These are phyloP conservation scores for Diarsia rubi DNA, from an alignment of 2,888 invertebrate species.

Conservation along the genomic window DNA sequence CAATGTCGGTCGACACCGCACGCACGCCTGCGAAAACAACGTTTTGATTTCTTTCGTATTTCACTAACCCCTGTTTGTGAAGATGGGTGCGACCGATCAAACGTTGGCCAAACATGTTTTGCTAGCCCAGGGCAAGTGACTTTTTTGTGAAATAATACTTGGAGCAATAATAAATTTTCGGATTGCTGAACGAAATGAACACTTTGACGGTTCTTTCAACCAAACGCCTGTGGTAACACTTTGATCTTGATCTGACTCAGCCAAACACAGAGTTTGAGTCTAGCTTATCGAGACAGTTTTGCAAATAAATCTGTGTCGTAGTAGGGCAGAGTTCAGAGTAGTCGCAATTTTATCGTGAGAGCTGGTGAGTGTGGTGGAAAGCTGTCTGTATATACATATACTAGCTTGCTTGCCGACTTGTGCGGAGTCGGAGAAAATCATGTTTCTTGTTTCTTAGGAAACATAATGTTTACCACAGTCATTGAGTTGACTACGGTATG, in stretches of 20 bases:
- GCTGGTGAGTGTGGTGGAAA: not conserved
- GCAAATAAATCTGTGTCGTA: not conserved
- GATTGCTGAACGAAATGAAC: not conserved
- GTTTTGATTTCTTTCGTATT: slow-evolving; percentile 75
- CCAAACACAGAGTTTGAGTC: not conserved
- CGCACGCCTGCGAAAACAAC: slow-evolving; percentile 72
- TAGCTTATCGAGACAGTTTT: not conserved
- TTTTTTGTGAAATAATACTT: slow-evolving; percentile 13
- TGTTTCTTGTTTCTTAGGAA: not conserved
- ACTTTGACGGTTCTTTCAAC: not conserved
- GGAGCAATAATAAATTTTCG: slow-evolving; percentile 1
- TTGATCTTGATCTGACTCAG: not conserved
- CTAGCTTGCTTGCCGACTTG: too few species aligned
- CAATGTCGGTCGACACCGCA: slow-evolving; percentile 65
- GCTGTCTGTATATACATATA: too few species aligned
- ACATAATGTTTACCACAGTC: too few species aligned
- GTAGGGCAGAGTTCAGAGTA: not conserved
- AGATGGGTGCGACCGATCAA: slow-evolving; percentile 80
- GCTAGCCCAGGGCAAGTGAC: slow-evolving; percentile 34
- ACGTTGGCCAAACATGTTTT: slow-evolving; percentile 72
- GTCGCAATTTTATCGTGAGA: not conserved
- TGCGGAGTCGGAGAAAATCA: too few species aligned
- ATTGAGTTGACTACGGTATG: too few species aligned
- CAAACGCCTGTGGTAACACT: not conserved
- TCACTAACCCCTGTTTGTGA: slow-evolving; percentile 78